Evolutionary conservation across 2,888 invertebrate species (phyloP), one percentile per base, ranked within the genome.

Genomic region (Thumatha senex): DNA sequence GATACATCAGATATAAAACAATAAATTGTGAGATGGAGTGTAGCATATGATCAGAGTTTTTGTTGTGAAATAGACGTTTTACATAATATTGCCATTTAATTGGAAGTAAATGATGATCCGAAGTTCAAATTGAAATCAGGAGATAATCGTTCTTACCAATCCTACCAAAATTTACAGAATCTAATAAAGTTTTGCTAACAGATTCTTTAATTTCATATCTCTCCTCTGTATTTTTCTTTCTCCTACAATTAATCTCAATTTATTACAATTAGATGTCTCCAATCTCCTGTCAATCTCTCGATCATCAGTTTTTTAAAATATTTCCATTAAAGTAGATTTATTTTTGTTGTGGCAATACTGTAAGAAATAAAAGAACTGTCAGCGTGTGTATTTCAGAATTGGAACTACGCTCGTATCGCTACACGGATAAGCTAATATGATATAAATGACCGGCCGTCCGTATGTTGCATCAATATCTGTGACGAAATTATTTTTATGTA

Each of bases 401-500:
- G 15, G 15, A 39, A 48, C 15, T 30, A 51, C 31, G 34, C 15
- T 10, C 36, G 18, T 33, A 29, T 42, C 40, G 43, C 45, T 42
- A 51, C 46, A 36, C 4, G n/a, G 39, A 14, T 44, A 39, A 45
- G 43, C 45, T 50, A 50, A 47, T 44, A 44, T 34, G 46, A 47
- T 24, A 50, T 54, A 33, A 24, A 24, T 54, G 41, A 41, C 46
- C 43, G 44, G 8, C 47, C 54, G 50, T 54, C 54, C 49, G 50
- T 47, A 29, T 49, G 54, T 54, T 54, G 54, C 54, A 54, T 43
- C 43, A 44, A 29, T 39, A 13, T 45, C 39, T 44, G 41, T 47
- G 45, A 50, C 43, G 43, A 46, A 46, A 54, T 46, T 45, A 54
- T 50, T 48, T 45, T 50, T 50, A n/a, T 54, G 54, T 54, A 50